phyloP scores from a whole-genome alignment of 2,797 vertebrate species.

The Rhynchotus rufescens region DNA sequence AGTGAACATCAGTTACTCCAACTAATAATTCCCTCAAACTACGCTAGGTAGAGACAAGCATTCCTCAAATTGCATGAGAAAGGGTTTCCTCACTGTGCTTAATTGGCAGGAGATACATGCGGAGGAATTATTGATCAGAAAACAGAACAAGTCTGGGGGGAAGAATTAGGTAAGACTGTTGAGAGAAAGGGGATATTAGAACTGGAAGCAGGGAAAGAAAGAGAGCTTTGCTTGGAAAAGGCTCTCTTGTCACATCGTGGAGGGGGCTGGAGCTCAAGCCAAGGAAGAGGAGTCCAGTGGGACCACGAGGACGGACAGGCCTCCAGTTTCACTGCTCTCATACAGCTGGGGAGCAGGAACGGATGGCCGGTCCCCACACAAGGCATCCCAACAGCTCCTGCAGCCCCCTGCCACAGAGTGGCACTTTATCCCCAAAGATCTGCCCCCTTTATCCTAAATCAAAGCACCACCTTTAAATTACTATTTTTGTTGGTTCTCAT shows the following conservation, averaged over 20 bases:
- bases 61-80: neutral
- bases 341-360: neutral
- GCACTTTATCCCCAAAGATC: neutral
- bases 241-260: neutral
- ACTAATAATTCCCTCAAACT: neutral
- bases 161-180: neutral
- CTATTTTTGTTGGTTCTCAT: neutral
- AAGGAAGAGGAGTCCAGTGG: neutral
- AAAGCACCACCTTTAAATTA: neutral
- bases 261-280: neutral
- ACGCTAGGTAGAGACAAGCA: neutral
- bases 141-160: neutral
- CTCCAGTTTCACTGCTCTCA: neutral
- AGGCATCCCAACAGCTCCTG: neutral
- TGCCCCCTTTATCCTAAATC: neutral
- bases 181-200: neutral
- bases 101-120: neutral
- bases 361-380: neutral
- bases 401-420: neutral
- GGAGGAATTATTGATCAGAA: neutral
- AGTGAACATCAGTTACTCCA: neutral
- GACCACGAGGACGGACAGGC: neutral
- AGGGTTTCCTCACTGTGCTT: neutral
- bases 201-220: fast-evolving
- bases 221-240: neutral